Evolutionary conservation across 2,113 vertebrate genomes (phyloP), one percentile per base, ranked within the genome.

Genomic region (Nansenia antarctica): DNA sequence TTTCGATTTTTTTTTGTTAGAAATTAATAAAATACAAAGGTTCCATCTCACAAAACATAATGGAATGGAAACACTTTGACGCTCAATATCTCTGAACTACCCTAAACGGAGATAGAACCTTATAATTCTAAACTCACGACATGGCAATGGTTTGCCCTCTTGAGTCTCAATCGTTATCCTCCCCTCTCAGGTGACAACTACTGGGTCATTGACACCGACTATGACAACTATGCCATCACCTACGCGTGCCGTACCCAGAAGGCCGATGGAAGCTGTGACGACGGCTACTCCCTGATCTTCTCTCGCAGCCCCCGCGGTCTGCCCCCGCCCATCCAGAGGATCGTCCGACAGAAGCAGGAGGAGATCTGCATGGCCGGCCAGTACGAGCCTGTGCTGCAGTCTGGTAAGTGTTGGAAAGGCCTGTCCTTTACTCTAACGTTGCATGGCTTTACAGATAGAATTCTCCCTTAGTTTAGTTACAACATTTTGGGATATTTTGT

Each of bases 121-220:
- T n/a, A n/a, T n/a, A n/a, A n/a, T n/a, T n/a, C n/a, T n/a, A n/a
- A n/a, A n/a, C n/a, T n/a, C n/a, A n/a, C n/a, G n/a, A n/a, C n/a
- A n/a, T n/a, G n/a, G n/a, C 20, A 9, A 7, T 24, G 8, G n/a
- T 8, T n/a, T 20, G 5, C 5, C 20, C 52, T 22, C 22, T 1
- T 11, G 24, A 54, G 7, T 26, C 52, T 24, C 11, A 54, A 1
- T 53, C 20, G 9, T 26, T 2, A 22, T 29, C 26, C 15, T 68
- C 15, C 0, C 8, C 54, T 60, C 57, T 2, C 72, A 96, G 96
- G 94, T 30, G 96, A 98, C 86, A 94, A 95, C 89, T 97, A 97
- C 88, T 97, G 96, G 96, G 87, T 98, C 77, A 96, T 97, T 6
- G 96, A 97, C 87, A 97, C 95, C 0, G 96, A 98, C 89, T 98